These are phyloP conservation scores for Elephas maximus DNA, from an alignment of 2,113 vertebrate species.

Conservation along the genomic window DNA sequence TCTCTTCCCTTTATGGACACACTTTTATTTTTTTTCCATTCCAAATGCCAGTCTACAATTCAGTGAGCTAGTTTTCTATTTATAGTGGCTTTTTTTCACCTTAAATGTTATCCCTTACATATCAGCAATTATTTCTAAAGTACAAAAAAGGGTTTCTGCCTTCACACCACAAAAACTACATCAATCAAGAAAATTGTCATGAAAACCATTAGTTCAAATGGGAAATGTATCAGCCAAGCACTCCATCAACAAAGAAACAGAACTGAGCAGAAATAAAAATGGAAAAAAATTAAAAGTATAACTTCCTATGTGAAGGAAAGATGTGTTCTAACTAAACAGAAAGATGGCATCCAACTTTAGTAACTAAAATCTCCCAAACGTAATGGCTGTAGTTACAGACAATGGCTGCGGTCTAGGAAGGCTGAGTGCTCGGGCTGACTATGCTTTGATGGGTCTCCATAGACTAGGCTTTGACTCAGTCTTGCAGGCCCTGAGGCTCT, in stretches of 20 bases:
- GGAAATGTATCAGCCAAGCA: neutral
- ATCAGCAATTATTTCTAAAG: conserved; percentile 66
- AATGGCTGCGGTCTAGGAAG: neutral
- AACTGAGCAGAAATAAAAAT: conserved; percentile 59
- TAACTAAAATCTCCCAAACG: conserved; percentile 2
- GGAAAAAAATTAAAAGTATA: neutral
- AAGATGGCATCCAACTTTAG: conserved; percentile 17
- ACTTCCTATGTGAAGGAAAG: neutral
- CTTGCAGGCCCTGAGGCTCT: neutral
- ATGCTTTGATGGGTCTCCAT: neutral
- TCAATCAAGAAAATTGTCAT: conserved; percentile 29
- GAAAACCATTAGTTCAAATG: conserved; percentile 18
- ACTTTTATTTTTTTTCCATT: conserved; percentile 32
- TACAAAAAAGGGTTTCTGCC: neutral
- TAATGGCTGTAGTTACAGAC: neutral
- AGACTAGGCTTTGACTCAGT: neutral
- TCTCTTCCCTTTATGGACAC: conserved; percentile 61
- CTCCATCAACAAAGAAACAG: conserved; percentile 22
- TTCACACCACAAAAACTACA: neutral
- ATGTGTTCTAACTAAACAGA: conserved; percentile 3
- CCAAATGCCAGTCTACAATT: conserved; percentile 63
- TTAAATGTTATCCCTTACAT: conserved; percentile 37
- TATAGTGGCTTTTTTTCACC: conserved; percentile 34
- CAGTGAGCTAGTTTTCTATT: conserved; percentile 70
- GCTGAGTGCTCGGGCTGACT: neutral